Base-by-base conservation (phyloP, 2,797 vertebrate genomes). In the Zalophus californianus region DNA sequence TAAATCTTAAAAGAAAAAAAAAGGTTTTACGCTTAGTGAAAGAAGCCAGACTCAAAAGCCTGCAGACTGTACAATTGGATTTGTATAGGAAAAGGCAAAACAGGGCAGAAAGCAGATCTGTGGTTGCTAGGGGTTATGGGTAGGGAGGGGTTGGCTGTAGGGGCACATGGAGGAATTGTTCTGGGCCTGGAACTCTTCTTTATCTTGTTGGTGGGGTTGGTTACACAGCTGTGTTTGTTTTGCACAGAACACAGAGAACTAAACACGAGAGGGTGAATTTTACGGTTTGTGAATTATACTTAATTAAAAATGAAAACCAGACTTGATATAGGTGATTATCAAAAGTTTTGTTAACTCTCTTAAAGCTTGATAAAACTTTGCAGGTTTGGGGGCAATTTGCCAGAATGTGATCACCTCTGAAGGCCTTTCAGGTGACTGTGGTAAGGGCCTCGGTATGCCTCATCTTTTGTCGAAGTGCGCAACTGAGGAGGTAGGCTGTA, bases 271-370 rank as follows among this genome's bases (percentile, higher is more conserved):
- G 38, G 21, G 48, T 72, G 54, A 79, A 41, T 82, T 94, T 77
- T 41, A 41, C 15, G 48, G 15, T 91, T 27, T 77, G 14, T 82
- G 62, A 70, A 62, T 90, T 82, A 54, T 16, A 54, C 20, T 77
- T 68, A 92, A 92, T 52, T 84, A 60, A 85, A 91, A 96, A 38
- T 38, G 27, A 92, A 83, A 95, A 62, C 20, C 60, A 70, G 82
- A 48, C 23, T 79, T 78, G 72, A 18, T 86, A n/a, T 2, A 73
- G 23, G 50, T 83, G 56, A 86, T n/a, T 78, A 50, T 35, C 41
- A 60, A 38, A 89, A 48, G 44, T 91, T 77, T 85, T 68, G 23
- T 85, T 80, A 64, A 35, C 44, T 83, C 20, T 72, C 18, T 54
- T 94, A 58, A 94, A 91, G 41, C 62, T 84, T 91, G 62, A 41